Evolutionary conservation across 2,888 invertebrate genomes (phyloP), one percentile per base, ranked within the genome.

Genomic region (Cheilosia impressa): DNA sequence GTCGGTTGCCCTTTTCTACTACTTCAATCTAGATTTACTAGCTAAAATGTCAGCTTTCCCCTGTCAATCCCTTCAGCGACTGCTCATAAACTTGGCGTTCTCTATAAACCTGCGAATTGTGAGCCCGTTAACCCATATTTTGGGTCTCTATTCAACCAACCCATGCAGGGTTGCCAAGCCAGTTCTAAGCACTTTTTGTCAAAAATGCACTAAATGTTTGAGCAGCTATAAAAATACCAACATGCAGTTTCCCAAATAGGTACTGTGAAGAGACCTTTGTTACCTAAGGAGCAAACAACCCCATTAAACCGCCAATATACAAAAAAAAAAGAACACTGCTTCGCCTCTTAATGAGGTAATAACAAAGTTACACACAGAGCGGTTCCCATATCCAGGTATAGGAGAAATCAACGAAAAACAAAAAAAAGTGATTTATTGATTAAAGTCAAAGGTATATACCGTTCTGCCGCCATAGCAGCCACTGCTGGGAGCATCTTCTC

Each of bases 361-460:
- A 58, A 58, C 52, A 17, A 31, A 55, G 17, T 17, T 6, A 13
- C 22, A 22, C 24, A 15, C 19, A 7, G 47, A 17, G 3, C 22
- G 6, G 15, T 22, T 13, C 10, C 24, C 47, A 47, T 38, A 17
- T n/a, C 45, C 45, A n/a, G n/a, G 31, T 31, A 15, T 1, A 52
- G 27, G 13, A 5, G 15, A 19, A 13, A 13, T 13, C 52, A 60
- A 24, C n/a, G 27, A 60, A 43, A n/a, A 6, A 60, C 47, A 68
- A 47, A 45, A 27, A 27, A 27, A 47, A 47, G 47, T 62, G 75
- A 80, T 80, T 80, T 80, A 80, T 80, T 62, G 55, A 62, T 57
- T 68, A 10, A 62, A 75, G 62, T 50, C 22, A 13, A 68, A 57
- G 47, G 38, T 58, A 27, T 58, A 45, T 62, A 55, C 77, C 69